phyloP scores from a whole-genome alignment of 2,797 vertebrate genomes.

The Galagoides demidoff region DNA sequence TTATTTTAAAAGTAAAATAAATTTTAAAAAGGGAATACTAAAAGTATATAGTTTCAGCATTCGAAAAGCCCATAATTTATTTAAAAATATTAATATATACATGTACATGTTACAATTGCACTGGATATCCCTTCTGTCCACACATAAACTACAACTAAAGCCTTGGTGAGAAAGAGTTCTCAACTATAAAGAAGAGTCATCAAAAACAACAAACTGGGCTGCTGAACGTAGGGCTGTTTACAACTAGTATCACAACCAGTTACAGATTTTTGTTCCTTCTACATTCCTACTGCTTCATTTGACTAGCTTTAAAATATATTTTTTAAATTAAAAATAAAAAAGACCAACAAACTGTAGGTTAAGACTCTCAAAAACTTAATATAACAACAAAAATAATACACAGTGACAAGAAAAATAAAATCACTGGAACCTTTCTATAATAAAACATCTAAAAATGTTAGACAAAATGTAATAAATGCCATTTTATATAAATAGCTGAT shows the following conservation, averaged over 20 bases:
- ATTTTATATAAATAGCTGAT: neutral
- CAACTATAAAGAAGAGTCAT: neutral
- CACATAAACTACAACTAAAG: constrained; percentile 19
- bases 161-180: neutral
- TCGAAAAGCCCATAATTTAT: neutral
- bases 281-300: neutral
- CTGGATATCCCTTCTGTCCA: neutral
- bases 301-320: neutral
- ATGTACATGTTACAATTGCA: neutral
- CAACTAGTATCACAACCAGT: neutral
- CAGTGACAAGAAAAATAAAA: neutral
- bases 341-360: neutral
- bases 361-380: neutral
- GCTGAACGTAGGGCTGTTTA: no score
- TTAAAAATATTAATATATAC: neutral
- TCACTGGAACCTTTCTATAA: neutral
- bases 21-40: neutral
- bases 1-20: neutral
- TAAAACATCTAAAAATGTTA: neutral
- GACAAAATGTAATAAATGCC: neutral
- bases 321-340: neutral
- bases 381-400: neutral
- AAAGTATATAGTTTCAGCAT: neutral
- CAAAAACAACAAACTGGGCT: neutral
- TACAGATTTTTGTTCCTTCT: neutral